Conservation (phyloP, 2,888 invertebrate species). For the Amiota communis region DNA sequence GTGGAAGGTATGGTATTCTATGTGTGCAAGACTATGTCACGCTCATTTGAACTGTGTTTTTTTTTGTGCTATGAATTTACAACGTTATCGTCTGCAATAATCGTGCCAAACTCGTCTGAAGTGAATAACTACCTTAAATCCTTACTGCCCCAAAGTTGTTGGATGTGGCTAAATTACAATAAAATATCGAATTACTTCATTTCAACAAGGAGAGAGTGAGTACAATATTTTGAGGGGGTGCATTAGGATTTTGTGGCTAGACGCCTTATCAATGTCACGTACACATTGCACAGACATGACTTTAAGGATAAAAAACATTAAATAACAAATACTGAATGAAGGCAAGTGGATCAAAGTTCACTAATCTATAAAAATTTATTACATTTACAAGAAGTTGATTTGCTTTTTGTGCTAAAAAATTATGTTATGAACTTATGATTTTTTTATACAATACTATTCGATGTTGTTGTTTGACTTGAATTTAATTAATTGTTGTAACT, state of each 20-base stretch:
- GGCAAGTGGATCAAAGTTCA: background rate
- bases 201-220: background rate
- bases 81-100: conserved; percentile 11
- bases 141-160: background rate
- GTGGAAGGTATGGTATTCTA: too few relatives aligned
- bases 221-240: too few relatives aligned
- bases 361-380: conserved; percentile 2
- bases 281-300: conserved; percentile 6
- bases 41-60: background rate
- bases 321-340: background rate
- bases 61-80: background rate
- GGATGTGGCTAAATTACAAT: conserved; percentile 17
- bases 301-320: background rate
- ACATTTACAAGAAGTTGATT: too few relatives aligned
- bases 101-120: conserved; percentile 1
- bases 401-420: too few relatives aligned
- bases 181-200: conserved; percentile 21
- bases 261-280: conserved; percentile 29
- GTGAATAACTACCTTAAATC: background rate
- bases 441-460: background rate
- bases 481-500: too few relatives aligned
- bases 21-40: background rate
- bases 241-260: background rate
- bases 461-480: background rate
- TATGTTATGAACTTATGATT: background rate